Conservation (phyloP, 2,113 vertebrate species). For the Myiozetetes cayanensis region DNA sequence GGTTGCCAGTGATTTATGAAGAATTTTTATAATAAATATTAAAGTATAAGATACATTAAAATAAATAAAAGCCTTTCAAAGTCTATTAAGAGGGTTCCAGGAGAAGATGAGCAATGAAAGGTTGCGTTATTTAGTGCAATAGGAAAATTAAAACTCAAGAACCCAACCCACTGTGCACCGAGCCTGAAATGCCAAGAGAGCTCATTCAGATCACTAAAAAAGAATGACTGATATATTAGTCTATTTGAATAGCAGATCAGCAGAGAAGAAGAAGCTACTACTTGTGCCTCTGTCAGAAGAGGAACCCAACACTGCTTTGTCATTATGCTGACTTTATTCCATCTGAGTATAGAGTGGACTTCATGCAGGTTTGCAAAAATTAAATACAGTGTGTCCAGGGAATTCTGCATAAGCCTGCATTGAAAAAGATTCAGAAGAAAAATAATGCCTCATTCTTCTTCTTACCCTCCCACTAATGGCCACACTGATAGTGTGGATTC, state of each 20-base stretch:
- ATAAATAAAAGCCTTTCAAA: neutral
- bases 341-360: neutral
- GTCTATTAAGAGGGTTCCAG: neutral
- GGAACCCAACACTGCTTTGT: neutral
- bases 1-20: neutral
- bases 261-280: neutral
- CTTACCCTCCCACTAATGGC: neutral
- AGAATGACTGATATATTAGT: neutral
- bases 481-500: neutral
- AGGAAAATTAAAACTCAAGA: neutral
- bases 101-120: neutral
- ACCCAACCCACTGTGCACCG: neutral
- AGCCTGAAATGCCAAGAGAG: constrained; percentile 9
- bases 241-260: neutral
- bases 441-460: neutral
- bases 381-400: neutral
- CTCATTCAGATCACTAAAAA: neutral
- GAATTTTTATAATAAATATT: neutral
- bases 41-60: neutral
- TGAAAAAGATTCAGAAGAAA: neutral
- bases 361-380: neutral
- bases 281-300: constrained; percentile 3
- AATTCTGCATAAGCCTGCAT: neutral
- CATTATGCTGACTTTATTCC: constrained; percentile 1
- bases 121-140: neutral